Conservation (phyloP, 2,113 vertebrate species). For the Malurus cyaneus region DNA sequence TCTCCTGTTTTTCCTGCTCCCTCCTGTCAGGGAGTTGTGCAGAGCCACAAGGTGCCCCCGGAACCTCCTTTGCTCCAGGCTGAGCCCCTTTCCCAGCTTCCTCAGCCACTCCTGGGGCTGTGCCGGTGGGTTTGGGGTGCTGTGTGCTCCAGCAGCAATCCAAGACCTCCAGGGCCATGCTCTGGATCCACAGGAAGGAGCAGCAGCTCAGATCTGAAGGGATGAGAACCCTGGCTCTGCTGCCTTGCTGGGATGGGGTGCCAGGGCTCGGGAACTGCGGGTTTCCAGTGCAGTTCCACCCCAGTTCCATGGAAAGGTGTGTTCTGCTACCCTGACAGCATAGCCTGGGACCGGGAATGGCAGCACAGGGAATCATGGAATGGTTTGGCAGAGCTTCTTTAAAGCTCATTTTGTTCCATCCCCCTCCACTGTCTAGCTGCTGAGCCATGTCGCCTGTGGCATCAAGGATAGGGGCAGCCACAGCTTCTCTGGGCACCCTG, state of each 20-base stretch:
- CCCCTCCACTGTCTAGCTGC: background rate
- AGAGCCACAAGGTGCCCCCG: fast-evolving
- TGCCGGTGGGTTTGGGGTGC: background rate
- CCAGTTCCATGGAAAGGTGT: background rate
- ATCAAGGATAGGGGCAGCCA: background rate
- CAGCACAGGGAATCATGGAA: background rate
- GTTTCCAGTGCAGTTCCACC: background rate
- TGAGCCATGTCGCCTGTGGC: too few relatives aligned
- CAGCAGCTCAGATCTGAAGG: background rate
- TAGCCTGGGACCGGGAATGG: background rate
- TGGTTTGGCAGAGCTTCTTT: background rate
- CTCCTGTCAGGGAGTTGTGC: background rate
- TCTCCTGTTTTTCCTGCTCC: background rate
- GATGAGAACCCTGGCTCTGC: background rate
- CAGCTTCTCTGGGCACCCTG: background rate
- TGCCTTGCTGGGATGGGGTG: background rate
- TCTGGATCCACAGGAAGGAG: background rate
- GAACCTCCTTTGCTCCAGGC: background rate
- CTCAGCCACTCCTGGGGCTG: background rate
- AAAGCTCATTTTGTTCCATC: background rate
- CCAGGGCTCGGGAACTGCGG: too few relatives aligned
- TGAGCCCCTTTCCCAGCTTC: background rate
- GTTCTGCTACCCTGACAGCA: background rate
- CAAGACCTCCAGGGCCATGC: fast-evolving
- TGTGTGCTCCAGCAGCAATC: background rate